These are phyloP conservation scores for Trissolcus basalis DNA, from an alignment of 1,140 invertebrate genomes.

Conservation along the genomic window DNA sequence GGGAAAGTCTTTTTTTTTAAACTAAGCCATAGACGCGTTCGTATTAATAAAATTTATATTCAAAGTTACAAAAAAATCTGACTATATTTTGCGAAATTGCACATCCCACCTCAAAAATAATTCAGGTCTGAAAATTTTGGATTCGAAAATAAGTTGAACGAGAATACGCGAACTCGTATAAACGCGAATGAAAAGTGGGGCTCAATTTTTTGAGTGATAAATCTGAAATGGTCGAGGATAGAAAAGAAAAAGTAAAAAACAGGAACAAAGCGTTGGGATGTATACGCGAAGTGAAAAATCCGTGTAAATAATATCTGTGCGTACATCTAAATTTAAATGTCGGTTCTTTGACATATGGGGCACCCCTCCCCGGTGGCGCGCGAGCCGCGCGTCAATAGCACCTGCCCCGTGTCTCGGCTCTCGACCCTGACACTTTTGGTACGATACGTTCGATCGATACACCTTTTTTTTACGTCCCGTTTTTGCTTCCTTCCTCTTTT, in stretches of 20 bases:
- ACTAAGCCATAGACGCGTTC: too few species aligned
- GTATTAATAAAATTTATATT: too few species aligned
- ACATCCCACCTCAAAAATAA: too few species aligned
- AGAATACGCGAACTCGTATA: too few species aligned
- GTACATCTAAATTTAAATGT: conserved; percentile 57
- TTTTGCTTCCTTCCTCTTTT: conserved; percentile 13
- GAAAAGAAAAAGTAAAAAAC: conserved; percentile 2
- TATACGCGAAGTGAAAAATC: conserved; percentile 50
- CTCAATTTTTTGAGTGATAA: too few species aligned
- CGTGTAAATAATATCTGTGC: conserved; percentile 54
- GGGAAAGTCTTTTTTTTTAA: too few species aligned
- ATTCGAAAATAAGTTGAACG: too few species aligned
- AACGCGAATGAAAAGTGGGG: too few species aligned
- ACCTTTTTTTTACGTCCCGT: conserved; percentile 25
- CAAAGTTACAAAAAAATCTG: too few species aligned
- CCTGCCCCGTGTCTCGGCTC: conserved; percentile 47
- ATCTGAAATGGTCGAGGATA: too few species aligned
- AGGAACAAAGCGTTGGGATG: conserved; percentile 34
- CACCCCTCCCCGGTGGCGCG: conserved; percentile 35
- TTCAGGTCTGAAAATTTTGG: too few species aligned
- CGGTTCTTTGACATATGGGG: conserved; percentile 51
- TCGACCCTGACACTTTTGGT: conserved; percentile 56
- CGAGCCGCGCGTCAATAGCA: conserved; percentile 36
- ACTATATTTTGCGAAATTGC: too few species aligned
- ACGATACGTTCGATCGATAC: conserved; percentile 52